Percentiles rank a stretch among this genome's conserved stretches.
Evolutionary conservation across 2,113 vertebrate genomes (phyloP).

Genomic region (Sarotherodon lohbergeri): DNA sequence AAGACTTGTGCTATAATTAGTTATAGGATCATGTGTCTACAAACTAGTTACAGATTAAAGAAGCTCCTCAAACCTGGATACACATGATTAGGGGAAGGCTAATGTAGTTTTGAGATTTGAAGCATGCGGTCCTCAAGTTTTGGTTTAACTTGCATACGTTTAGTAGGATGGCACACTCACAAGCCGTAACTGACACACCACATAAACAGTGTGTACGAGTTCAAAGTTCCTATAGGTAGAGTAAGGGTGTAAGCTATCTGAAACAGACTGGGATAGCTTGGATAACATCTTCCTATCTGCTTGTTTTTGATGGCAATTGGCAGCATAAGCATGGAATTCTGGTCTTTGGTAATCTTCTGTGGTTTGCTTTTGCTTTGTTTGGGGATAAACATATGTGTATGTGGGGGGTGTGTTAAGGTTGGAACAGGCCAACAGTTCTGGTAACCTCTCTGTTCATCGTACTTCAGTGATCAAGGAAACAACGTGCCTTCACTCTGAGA

Average conservation of each 20-base stretch:
- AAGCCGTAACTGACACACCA: slow-evolving; percentile 23
- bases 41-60: slow-evolving; percentile 33
- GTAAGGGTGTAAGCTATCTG: slow-evolving; percentile 19
- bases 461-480: slow-evolving; percentile 58
- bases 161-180: slow-evolving; percentile 42
- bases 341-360: slow-evolving; percentile 73
- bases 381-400: not conserved
- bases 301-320: slow-evolving; percentile 74
- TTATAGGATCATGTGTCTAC: slow-evolving; percentile 52
- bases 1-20: slow-evolving; percentile 73
- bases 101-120: slow-evolving; percentile 19
- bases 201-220: slow-evolving; percentile 2
- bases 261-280: slow-evolving; percentile 21
- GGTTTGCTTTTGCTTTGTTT: slow-evolving; percentile 32
- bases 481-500: slow-evolving; percentile 47
- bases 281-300: slow-evolving; percentile 43
- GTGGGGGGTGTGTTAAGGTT: not conserved
- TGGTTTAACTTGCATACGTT: slow-evolving; percentile 56
- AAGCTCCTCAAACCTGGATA: slow-evolving; percentile 34
- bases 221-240: slow-evolving; percentile 2
- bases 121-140: slow-evolving; percentile 36
- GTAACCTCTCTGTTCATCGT: slow-evolving; percentile 31
- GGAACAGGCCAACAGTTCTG: slow-evolving; percentile 35
- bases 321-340: slow-evolving; percentile 66
- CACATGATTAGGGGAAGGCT: not conserved